Evolutionary conservation across 2,888 invertebrate species (phyloP).

Genomic region (Diaperis boleti): DNA sequence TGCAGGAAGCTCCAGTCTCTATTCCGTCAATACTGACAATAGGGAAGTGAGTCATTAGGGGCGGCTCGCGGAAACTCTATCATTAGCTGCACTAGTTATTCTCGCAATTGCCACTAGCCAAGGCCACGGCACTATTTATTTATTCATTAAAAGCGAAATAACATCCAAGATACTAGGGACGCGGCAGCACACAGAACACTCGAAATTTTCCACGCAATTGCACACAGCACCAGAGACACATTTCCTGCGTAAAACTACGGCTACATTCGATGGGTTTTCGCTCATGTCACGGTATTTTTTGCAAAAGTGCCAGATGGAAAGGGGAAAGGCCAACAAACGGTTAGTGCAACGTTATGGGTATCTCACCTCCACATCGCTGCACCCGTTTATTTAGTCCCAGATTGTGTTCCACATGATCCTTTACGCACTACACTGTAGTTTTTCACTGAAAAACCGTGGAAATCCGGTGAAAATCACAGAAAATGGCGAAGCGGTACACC

Average conservation of each 20-base stretch:
- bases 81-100: conserved; percentile 9
- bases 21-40: conserved; percentile 42
- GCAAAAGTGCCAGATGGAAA: conserved; percentile 53
- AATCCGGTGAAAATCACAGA: conserved; percentile 49
- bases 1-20: conserved; percentile 20
- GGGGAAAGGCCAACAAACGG: conserved; percentile 54
- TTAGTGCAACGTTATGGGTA: conserved; percentile 31
- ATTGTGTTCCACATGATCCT: conserved; percentile 32
- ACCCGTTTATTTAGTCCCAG: conserved; percentile 15
- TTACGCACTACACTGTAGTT: conserved; percentile 40
- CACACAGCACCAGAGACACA: too few relatives aligned
- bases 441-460: conserved; percentile 33
- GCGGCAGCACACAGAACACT: too few relatives aligned
- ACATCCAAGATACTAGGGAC: too few relatives aligned
- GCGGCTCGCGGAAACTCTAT: conserved; percentile 26
- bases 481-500: conserved; percentile 57
- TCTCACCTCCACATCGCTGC: conserved; percentile 46
- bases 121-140: conserved; percentile 10
- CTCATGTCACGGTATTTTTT: conserved; percentile 38
- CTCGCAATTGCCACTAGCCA: neutral
- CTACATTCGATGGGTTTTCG: conserved; percentile 6
- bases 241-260: neutral
- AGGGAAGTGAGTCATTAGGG: conserved; percentile 53
- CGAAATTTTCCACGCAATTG: too few relatives aligned
- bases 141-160: neutral